Base-by-base conservation (phyloP, 1,140 invertebrate genomes). In the Orchesella cincta region DNA sequence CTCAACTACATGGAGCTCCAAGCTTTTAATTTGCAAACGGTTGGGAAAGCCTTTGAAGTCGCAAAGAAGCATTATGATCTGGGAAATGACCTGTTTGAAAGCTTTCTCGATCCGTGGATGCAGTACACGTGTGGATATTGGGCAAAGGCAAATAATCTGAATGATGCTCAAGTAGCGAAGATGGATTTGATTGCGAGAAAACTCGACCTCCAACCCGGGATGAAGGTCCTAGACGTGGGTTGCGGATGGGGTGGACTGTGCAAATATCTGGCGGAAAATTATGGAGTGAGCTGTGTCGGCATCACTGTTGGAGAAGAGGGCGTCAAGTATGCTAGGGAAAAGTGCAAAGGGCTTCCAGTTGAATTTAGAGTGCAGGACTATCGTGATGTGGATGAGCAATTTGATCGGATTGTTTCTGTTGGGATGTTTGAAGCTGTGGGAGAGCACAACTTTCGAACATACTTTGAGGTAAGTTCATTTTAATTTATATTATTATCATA, bases 141-240 rank as follows among this genome's bases (percentile, higher is more conserved):
- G 52, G 2, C 62, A 3, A 31, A 3, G 2, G 46, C 77, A 51
- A 23, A 78, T 3, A 74, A 76, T 70, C 33, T 80, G 46, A 51
- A 71, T 33, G 51, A 78, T 52, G 82, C 84, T 23, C 84, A 85
- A 78, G 35, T 79, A 28, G 67, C 64, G 39, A 85, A 84, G 67
- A 80, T 83, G 75, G 83, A 84, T 62, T 26, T 78, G 28, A 76
- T 84, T 23, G 78, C 79, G 16, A 81, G 82, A 26, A 82, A 78
- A 72, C 74, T 84, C 2, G 51, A 80, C 14, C 20, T 84, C 20
- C 79, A 83, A 57, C 73, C 82, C 1, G 79, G 77, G 1, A 83
- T 83, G 76, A 76, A 79, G 33, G 76, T 84, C 23, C 78, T 84
- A 1, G 84, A 85, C 67, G 83, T 84, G 8, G 67, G 67, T 16